These are phyloP conservation scores for Pogoniulus pusillus DNA, from an alignment of 2,797 vertebrate genomes.

Conservation along the genomic window DNA sequence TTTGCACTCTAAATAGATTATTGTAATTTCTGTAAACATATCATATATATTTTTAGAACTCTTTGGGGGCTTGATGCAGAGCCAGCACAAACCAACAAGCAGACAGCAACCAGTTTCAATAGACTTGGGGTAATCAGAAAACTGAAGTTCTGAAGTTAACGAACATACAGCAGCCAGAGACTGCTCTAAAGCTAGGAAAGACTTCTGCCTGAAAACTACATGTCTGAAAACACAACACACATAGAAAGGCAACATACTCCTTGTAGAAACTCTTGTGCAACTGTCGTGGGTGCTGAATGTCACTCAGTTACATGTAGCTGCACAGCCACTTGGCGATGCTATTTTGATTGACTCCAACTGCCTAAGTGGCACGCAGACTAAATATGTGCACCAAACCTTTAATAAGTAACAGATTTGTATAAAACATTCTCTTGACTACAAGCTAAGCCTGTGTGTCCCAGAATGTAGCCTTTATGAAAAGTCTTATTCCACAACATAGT, in stretches of 20 bases:
- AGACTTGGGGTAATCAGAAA: neutral
- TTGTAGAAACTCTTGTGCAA: neutral
- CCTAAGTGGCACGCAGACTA: neutral
- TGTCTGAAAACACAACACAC: neutral
- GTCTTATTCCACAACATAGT: neutral
- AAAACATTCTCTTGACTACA: neutral
- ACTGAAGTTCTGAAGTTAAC: neutral
- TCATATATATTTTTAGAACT: constrained; percentile 50
- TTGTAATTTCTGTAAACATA: constrained; percentile 52
- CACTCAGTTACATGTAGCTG: neutral
- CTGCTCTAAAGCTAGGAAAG: neutral
- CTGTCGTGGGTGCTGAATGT: neutral
- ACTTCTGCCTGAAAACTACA: neutral
- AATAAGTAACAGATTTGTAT: constrained; percentile 31
- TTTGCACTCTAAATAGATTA: constrained; percentile 56
- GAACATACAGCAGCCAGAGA: neutral
- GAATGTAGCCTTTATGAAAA: constrained; percentile 2
- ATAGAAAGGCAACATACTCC: neutral
- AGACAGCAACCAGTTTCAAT: constrained; percentile 32
- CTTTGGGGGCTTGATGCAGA: neutral
- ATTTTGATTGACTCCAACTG: constrained; percentile 10
- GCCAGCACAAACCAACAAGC: neutral
- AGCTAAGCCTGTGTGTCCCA: neutral
- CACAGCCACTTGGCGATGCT: neutral
- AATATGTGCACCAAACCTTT: neutral